These are phyloP conservation scores for Drosophila neotestacea DNA, from an alignment of 2,888 invertebrate species.

Conservation along the genomic window DNA sequence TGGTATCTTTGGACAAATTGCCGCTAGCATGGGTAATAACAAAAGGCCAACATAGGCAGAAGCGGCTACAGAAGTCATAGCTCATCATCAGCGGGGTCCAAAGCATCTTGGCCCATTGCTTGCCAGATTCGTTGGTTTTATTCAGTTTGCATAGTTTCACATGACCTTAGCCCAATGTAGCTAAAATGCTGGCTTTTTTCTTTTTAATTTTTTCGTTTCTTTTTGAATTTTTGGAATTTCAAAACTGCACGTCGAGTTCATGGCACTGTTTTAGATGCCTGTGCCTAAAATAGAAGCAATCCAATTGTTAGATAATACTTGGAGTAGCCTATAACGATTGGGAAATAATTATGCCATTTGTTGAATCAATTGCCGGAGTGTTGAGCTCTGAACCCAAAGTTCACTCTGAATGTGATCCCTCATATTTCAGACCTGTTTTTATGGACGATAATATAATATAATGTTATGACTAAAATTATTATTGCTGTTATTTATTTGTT, in stretches of 20 bases:
- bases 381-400: conserved; percentile 34
- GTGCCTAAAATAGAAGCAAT: conserved; percentile 71
- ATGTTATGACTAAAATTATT: background rate
- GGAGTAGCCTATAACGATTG: conserved; percentile 56
- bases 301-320: conserved; percentile 52
- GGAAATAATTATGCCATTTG: conserved; percentile 64
- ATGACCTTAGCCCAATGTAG: conserved; percentile 73
- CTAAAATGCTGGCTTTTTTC: conserved; percentile 47
- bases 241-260: conserved; percentile 55
- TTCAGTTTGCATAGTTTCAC: conserved; percentile 67
- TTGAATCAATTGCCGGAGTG: conserved; percentile 30
- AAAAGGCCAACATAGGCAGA: conserved; percentile 63
- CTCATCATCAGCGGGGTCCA: conserved; percentile 65
- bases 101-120: conserved; percentile 41
- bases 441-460: background rate
- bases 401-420: conserved; percentile 26
- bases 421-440: background rate
- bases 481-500: conserved; percentile 1
- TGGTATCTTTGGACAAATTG: conserved; percentile 56
- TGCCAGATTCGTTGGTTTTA: conserved; percentile 42
- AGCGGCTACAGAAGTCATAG: conserved; percentile 64
- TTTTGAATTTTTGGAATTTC: conserved; percentile 43
- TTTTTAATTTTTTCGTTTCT: conserved; percentile 31
- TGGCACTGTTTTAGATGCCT: conserved; percentile 28
- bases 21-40: conserved; percentile 65